Conservation (phyloP, 2,797 vertebrate species). For the Austrolebias charrua region DNA sequence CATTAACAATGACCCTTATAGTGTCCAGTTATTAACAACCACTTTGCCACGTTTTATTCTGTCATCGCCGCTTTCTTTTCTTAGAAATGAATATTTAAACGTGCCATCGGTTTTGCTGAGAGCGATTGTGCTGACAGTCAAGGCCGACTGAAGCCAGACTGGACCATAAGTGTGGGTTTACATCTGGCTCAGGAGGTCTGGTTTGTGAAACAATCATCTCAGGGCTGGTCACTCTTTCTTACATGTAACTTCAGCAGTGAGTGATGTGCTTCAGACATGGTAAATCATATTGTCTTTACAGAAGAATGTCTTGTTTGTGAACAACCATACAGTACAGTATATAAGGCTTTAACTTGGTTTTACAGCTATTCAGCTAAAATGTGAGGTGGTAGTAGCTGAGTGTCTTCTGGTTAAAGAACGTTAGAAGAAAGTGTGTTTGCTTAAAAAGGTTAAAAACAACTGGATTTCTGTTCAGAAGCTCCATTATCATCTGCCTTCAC, state of each 20-base stretch:
- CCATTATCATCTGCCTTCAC: too few species aligned
- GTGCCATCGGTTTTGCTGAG: slow-evolving; percentile 9
- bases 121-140: slow-evolving; percentile 11
- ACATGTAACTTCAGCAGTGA: neutral
- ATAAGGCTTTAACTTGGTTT: too few species aligned
- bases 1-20: slow-evolving; percentile 19
- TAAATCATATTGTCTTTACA: too few species aligned
- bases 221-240: too few species aligned
- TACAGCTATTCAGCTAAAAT: too few species aligned
- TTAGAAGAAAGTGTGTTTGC: too few species aligned
- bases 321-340: too few species aligned
- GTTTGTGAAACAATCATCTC: slow-evolving; percentile 15
- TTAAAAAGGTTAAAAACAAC: too few species aligned
- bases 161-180: neutral
- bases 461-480: too few species aligned
- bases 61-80: slow-evolving; percentile 26
- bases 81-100: slow-evolving; percentile 35
- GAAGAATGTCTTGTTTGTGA: too few species aligned
- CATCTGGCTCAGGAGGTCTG: slow-evolving; percentile 15
- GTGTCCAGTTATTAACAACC: slow-evolving; percentile 18
- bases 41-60: slow-evolving; percentile 28
- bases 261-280: neutral
- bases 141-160: slow-evolving; percentile 19
- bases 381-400: too few species aligned
- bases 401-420: too few species aligned